These are phyloP conservation scores for Ectobius pallidus DNA, from an alignment of 2,888 invertebrate genomes.

Conservation along the genomic window DNA sequence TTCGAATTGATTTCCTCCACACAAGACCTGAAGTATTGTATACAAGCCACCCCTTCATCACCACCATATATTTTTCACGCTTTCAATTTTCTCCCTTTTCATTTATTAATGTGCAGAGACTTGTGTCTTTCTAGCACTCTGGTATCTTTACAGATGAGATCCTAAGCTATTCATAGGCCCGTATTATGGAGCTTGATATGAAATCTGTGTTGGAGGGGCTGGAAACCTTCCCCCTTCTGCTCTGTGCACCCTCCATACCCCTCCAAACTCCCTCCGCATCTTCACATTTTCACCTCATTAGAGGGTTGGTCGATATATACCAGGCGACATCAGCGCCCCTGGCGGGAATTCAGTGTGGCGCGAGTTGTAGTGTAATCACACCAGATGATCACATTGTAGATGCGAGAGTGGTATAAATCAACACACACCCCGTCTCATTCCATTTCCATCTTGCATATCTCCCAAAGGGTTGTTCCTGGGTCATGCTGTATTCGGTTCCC, in stretches of 20 bases:
- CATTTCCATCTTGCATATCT: no score
- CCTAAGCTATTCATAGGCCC: constrained; percentile 29
- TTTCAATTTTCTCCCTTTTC: constrained; percentile 5
- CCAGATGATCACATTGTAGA: constrained; percentile 4
- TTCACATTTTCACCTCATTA: constrained; percentile 33
- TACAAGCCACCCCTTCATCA: no score
- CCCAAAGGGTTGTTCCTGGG: no score
- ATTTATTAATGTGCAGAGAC: constrained; percentile 14
- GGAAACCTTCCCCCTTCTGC: constrained; percentile 1
- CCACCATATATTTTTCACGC: no score
- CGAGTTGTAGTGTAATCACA: constrained; percentile 23
- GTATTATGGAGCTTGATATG: constrained; percentile 26
- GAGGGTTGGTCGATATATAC: constrained; percentile 27
- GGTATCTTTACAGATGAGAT: neutral
- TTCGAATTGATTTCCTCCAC: no score
- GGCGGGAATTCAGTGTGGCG: constrained; percentile 20
- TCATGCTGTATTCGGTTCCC: no score
- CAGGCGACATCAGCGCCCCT: constrained; percentile 30
- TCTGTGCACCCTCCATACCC: constrained; percentile 8
- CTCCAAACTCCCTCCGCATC: constrained; percentile 8
- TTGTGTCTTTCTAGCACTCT: neutral
- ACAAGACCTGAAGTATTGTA: no score
- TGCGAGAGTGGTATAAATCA: constrained; percentile 8
- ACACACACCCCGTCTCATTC: no score
- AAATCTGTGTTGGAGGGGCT: constrained; percentile 27